Base-by-base conservation (phyloP, 2,888 invertebrate species). In the Rhagonycha lutea region DNA sequence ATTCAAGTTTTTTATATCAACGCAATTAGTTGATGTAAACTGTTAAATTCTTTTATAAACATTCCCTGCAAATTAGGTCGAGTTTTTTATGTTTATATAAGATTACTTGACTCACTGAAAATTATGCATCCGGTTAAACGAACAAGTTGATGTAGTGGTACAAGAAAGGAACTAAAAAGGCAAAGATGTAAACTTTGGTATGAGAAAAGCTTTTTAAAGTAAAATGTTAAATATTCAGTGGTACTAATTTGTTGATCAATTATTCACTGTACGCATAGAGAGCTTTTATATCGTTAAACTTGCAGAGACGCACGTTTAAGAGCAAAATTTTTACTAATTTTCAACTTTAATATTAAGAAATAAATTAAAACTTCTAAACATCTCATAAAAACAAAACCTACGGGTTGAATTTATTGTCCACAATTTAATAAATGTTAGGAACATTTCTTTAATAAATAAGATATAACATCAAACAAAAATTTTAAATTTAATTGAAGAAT, bases 221-320 rank as follows among this genome's bases (percentile, higher is more conserved):
- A 32, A 72, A 67, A 68, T 73, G 67, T 80, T 79, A 79, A 80
- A 79, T 77, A 80, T 81, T 80, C 72, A 81, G 75, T 73, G 77
- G 74, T 71, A 75, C 80, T 80, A 80, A 81, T 81, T 47, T 81
- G 80, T 78, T 73, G 75, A 80, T 81, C 71, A 79, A 80, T 80
- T 80, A 80, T 81, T 80, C 78, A 81, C 75, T 61, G 65, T 76
- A 73, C 73, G 76, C 73, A 65, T 63, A 26, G 67, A 65, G 70
- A 62, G 73, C 73, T 73, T 72, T 76, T 70, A 73, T 76, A 76
- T 76, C 73, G 76, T 76, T 73, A 76, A 76, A 76, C 68, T 65
- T 60, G 70, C 62, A 73, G 73, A 73, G 73, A 73, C 68, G 28
- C 70, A 61, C 24, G 65, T 47, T 73, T 61, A 62, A 65, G 60